Base-by-base conservation (phyloP, 2,113 vertebrate species). In the Puma concolor region DNA sequence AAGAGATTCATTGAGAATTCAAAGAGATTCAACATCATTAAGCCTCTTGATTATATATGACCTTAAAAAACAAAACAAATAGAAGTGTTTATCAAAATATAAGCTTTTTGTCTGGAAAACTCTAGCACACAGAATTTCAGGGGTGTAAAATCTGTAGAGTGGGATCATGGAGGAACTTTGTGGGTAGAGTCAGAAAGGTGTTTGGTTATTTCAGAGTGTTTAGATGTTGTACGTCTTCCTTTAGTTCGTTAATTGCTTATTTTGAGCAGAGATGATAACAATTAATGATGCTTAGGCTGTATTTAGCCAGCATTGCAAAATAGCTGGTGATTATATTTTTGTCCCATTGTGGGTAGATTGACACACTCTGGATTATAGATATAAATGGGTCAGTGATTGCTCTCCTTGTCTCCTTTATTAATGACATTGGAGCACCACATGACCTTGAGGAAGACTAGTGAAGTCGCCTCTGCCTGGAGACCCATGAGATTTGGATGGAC, bases 21-120 rank as follows among this genome's bases (percentile, higher is more conserved):
- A 85, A 85, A 96, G 94, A 94, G 69, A 85, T 57, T 88, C 44
- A 85, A 31, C 83, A 85, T 85, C 71, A 94, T 93, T 92, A 89
- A 77, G 33, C 94, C 17, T 94, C 44, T 85, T 94, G n/a, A 95
- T 97, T 94, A 69, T 80, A 21, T 64, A 33, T 72, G 54, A 85
- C 85, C 52, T 91, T 82, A 85, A 88, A 95, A 88, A 88, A 66
- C 71, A 91, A 91, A 81, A 60, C 25, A 80, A 77, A 69, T 66
- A 27, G 71, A 88, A 89, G 41, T 64, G 67, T 67, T 86, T 81
- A 81, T 94, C 69, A 79, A 89, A 87, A 93, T 86, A 69, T 29
- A 80, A 92, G 60, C 63, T 84, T 6, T n/a, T 29, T 16, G 29
- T n/a, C 38, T 60, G 71, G 87, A 85, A 48, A 85, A 19, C n/a